Evolutionary conservation across 2,797 vertebrate genomes (phyloP), one percentile per base, ranked within the genome.

Genomic region (Neostethus bicornis): DNA sequence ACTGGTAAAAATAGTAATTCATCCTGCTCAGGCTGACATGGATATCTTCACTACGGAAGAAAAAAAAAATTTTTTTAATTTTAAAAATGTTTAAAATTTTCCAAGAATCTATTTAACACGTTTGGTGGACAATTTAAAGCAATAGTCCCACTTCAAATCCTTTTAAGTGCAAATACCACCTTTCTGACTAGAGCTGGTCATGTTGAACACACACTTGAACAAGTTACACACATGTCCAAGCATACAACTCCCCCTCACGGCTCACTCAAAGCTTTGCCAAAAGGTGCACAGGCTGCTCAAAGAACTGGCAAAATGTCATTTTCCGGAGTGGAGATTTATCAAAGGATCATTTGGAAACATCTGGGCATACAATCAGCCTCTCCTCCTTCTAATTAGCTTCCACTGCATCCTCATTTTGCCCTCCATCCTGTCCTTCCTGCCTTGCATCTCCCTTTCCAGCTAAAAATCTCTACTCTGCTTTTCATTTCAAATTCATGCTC

Each of bases 281-380:
- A n/a, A 77, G 54, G 61, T 77, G 70, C 51, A 51, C 41, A 60
- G 37, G 63, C 74, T 71, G 65, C 70, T 78, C 66, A 47, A 7
- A 73, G 64, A 47, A 50, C 29, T 67, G 70, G 66, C 68, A 72
- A 75, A 70, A 68, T 46, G 61, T 77, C 70, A 78, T 59, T 70
- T 79, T 83, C 48, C 65, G 55, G 37, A 17, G 34, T 26, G 45
- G 31, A 46, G 24, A 21, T 26, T 53, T 81, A 76, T 82, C 70
- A 86, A 70, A 41, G 51, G 71, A 80, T 80, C 73, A 90, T 88
- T 91, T 86, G 56, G 73, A 84, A 89, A 90, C 89, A 91, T 90
- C 88, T 91, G 88, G 76, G 84, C 63, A 63, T 71, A 81, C 73
- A 84, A 77, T 89, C 80, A 85, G 61, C 37, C 45, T 66, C 61